Evolutionary conservation across 1,140 invertebrate genomes (phyloP).

Genomic region (Drosophila pallidifrons): DNA sequence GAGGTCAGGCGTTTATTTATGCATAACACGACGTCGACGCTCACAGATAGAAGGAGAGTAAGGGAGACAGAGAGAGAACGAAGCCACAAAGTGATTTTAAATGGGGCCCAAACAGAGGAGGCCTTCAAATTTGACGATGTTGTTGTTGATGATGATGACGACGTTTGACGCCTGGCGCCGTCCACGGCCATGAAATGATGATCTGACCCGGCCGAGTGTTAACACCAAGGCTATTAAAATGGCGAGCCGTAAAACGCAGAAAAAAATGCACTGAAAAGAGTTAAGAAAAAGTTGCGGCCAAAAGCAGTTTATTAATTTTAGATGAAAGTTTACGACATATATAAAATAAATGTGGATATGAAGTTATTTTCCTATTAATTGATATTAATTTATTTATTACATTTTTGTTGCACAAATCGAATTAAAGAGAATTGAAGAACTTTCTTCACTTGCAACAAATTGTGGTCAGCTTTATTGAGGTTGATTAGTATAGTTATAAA

Average conservation of each 20-base stretch:
- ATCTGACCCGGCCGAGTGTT: constrained; percentile 4
- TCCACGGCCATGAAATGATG: constrained; percentile 18
- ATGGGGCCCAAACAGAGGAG: constrained; percentile 34
- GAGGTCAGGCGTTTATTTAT: constrained; percentile 57
- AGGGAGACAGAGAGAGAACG: background rate
- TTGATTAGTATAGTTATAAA: too few species aligned
- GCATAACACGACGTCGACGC: constrained; percentile 52
- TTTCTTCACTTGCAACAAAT: too few species aligned
- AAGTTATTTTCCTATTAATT: too few species aligned
- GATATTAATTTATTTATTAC: too few species aligned
- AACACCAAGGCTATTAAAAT: constrained; percentile 34
- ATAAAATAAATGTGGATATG: background rate
- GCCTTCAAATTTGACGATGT: constrained; percentile 58
- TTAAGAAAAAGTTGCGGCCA: background rate
- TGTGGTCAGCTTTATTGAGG: too few species aligned
- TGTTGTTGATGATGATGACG: constrained; percentile 38
- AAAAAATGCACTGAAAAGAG: constrained; percentile 17
- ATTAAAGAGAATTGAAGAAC: too few species aligned
- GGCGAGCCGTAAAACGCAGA: constrained; percentile 8
- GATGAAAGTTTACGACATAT: background rate
- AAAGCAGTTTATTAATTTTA: constrained; percentile 4
- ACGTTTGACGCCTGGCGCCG: constrained; percentile 1
- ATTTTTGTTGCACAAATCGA: too few species aligned
- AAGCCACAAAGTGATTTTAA: constrained; percentile 64
- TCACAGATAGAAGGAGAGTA: constrained; percentile 2